Base-by-base conservation (phyloP, 1,140 invertebrate species). In the Trinorchestia longiramus region DNA sequence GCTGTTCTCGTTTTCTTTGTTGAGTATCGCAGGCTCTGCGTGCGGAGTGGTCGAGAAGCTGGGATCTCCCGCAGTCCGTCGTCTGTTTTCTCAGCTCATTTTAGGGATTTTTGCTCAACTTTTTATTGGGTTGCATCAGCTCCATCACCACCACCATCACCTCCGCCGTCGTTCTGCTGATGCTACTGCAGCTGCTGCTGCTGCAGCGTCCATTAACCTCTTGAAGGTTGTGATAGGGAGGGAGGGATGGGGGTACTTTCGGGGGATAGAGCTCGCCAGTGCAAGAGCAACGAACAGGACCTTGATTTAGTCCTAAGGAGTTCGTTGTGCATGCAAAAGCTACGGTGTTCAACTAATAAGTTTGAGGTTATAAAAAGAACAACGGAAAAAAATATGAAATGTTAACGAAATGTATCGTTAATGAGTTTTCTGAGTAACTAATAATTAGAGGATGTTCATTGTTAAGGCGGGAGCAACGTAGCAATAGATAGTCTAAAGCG, bases 221-320 rank as follows among this genome's bases (percentile, higher is more conserved):
- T 43, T 3, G n/a, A 57, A 62, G 95, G 53, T 95, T 77, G 91
- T 36, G 91, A 57, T 94, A 57, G 28, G 91, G 44, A 57, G 91
- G 91, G 19, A 19, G n/a, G n/a, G n/a, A n/a, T n/a, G 43, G 91
- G 44, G 44, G 1, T 45, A 94, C 91, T 57, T 45, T 57, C 91
- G 15, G 91, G 43, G 44, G 91, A 47, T 45, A 36, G 28, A 1
- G 44, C 53, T 47, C 91, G 8, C 28, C 53, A 47, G 53, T 94
- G 91, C 91, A 36, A 57, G 11, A 57, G 91, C 15, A 57, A 57
- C 36, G 28, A n/a, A n/a, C n/a, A n/a, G n/a, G 91, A 28, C 1
- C 28, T 77, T 77, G 3, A 77, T 77, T 77, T 36, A 23, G 62
- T 77, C 36, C 62, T 77, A 36, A 77, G 62, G 62, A 15, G 28